Base-by-base conservation (phyloP, 1,140 invertebrate genomes). In the Drosophila tropicalis region DNA sequence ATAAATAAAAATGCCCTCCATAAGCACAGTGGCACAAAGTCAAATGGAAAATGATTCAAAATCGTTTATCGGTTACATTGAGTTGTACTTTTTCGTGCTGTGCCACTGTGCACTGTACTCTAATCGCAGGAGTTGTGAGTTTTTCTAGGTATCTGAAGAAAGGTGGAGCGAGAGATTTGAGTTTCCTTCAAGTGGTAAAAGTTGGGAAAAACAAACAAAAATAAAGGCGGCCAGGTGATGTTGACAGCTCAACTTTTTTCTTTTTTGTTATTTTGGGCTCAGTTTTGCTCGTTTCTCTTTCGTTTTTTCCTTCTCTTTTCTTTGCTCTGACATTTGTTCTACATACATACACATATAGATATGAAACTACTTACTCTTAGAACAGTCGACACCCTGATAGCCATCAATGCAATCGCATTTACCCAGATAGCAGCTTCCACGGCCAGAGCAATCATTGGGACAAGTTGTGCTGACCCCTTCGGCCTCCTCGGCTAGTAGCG, bases 351-450 rank as follows among this genome's bases (percentile, higher is more conserved):
- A 29, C 6, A 29, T 29, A 29, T 2, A 29, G 25, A 29, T 29
- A 29, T 29, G 29, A 5, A 29, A 6, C 13, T 72, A 94, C 96
- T 96, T 94, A 98, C 97, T 97, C 92, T 97, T 96, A n/a, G 97
- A 96, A 92, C 97, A 99, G 91, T 97, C 96, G 72, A 95, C 94
- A 68, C 98, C 98, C 91, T 97, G 96, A 93, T 96, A 99, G 47
- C 98, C 98, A 90, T 98, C 96, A 92, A 97, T 97, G 93, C 98
- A 99, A 89, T 97, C 96, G 92, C 98, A 99, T 92, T 97, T 97
- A 54, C 98, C 98, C 67, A 98, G 95, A 86, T 97, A 96, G 92
- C 98, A 99, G 32, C 97, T 97, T 36, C 98, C 98, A 72, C 98
- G 95, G 6, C 98, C 97, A 54, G 96, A 97, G 92, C 98, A 99